Percentiles rank a stretch among this genome's conserved stretches.
These are phyloP conservation scores for Glossophaga mutica DNA, from an alignment of 2,797 vertebrate genomes.

Conservation along the genomic window DNA sequence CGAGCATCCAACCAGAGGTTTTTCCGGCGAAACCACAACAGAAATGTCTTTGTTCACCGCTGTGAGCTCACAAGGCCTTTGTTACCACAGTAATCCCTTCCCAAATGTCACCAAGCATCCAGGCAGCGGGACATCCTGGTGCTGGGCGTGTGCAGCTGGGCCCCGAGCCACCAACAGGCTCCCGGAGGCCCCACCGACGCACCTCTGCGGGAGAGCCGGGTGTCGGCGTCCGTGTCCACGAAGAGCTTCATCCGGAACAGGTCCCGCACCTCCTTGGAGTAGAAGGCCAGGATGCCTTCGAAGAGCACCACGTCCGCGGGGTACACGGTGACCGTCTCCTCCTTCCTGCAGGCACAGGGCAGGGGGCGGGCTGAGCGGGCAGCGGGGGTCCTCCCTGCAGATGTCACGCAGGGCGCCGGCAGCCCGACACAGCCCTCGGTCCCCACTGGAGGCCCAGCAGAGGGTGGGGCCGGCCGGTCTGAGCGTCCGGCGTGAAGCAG, in stretches of 20 bases:
- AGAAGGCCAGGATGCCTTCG: constrained; percentile 97
- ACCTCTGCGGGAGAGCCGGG: constrained; percentile 95
- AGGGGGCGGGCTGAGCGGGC: background rate
- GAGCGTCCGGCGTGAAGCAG: background rate
- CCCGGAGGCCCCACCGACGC: background rate
- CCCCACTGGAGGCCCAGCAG: background rate
- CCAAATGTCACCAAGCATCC: background rate
- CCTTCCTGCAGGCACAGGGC: constrained; percentile 86
- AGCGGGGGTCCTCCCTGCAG: background rate
- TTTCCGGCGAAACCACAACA: background rate
- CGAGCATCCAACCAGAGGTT: background rate
- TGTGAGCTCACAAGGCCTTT: background rate
- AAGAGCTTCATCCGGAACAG: constrained; percentile 99
- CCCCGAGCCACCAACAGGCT: background rate
- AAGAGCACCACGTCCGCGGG: constrained; percentile 97
- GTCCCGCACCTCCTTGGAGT: constrained; percentile 95
- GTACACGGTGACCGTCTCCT: constrained; percentile 94
- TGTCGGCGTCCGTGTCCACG: constrained; percentile 97
- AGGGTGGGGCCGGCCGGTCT: fast-evolving
- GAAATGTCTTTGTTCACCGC: background rate
- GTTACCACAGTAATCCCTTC: background rate
- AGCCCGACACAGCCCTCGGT: background rate
- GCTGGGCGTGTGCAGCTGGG: no score
- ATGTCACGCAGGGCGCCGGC: fast-evolving
- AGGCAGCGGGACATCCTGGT: background rate